phyloP scores from a whole-genome alignment of 1,140 invertebrate species.

The Popillia japonica region DNA sequence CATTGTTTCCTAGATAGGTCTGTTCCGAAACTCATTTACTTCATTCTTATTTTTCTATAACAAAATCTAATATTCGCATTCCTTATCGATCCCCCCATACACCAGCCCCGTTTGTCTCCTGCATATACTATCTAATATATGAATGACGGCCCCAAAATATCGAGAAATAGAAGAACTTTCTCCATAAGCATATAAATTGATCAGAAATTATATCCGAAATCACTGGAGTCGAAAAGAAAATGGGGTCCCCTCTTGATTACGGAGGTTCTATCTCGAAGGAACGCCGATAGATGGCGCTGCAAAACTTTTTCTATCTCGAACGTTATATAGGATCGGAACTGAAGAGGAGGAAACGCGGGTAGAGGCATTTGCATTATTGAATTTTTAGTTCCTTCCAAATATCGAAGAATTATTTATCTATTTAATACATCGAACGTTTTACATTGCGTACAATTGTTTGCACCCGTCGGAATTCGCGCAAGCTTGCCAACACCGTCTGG shows the following conservation, averaged over 20 bases:
- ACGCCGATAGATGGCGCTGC: too few relatives aligned
- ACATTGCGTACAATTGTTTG: not conserved
- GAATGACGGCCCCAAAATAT: not conserved
- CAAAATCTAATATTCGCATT: too few relatives aligned
- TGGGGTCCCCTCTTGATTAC: too few relatives aligned
- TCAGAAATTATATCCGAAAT: not conserved
- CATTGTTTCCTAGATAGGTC: too few relatives aligned
- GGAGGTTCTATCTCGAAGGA: too few relatives aligned
- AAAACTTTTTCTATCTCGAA: too few relatives aligned
- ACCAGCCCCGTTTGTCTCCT: not conserved
- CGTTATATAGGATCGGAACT: too few relatives aligned
- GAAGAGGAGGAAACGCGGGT: not conserved
- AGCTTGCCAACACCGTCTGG: too few relatives aligned
- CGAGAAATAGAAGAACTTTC: not conserved
- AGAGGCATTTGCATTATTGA: not conserved
- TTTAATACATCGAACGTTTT: not conserved
- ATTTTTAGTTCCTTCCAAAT: not conserved
- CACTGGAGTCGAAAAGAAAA: not conserved
- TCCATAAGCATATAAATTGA: slow-evolving; percentile 3
- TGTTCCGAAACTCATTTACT: too few relatives aligned
- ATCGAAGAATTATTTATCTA: not conserved
- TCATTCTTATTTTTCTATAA: too few relatives aligned
- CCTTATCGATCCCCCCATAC: not conserved
- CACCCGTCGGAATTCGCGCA: too few relatives aligned
- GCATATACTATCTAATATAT: not conserved